A percentile compares a stretch with the other conserved stretches of the same genome.
Conservation (phyloP, 1,140 invertebrate species). For the Lucilia sericata region DNA sequence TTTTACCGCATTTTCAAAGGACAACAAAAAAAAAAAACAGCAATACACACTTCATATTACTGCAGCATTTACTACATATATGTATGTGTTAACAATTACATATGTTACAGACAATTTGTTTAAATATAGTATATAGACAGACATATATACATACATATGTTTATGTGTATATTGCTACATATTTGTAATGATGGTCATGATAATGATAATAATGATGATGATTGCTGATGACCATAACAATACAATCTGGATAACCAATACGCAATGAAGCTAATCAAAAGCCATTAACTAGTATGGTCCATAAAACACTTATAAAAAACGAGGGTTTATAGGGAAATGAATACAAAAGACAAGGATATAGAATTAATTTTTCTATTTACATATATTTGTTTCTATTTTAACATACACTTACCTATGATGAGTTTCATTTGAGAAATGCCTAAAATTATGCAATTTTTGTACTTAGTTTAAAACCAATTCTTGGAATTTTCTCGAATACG, state of each 20-base stretch:
- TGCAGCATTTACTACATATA: not conserved
- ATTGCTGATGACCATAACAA: not conserved
- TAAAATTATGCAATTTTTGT: no score
- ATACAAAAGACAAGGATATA: no score
- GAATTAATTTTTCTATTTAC: no score
- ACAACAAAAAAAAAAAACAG: not conserved
- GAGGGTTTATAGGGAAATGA: no score
- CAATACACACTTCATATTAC: not conserved
- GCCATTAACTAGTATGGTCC: not conserved
- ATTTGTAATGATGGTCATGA: not conserved
- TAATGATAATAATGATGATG: conserved; percentile 11
- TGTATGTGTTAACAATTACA: not conserved
- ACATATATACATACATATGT: not conserved
- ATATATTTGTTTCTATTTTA: no score
- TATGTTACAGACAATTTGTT: not conserved
- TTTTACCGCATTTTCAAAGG: conserved; percentile 15
- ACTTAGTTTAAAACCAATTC: no score
- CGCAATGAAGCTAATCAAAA: conserved; percentile 16
- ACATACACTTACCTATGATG: no score
- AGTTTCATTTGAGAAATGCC: no score
- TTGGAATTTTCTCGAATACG: no score
- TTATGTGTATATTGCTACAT: not conserved
- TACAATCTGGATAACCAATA: not conserved
- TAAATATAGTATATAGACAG: not conserved
- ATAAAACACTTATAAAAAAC: not conserved